Evolutionary conservation across 2,797 vertebrate species (phyloP).

Genomic region (Falco peregrinus): DNA sequence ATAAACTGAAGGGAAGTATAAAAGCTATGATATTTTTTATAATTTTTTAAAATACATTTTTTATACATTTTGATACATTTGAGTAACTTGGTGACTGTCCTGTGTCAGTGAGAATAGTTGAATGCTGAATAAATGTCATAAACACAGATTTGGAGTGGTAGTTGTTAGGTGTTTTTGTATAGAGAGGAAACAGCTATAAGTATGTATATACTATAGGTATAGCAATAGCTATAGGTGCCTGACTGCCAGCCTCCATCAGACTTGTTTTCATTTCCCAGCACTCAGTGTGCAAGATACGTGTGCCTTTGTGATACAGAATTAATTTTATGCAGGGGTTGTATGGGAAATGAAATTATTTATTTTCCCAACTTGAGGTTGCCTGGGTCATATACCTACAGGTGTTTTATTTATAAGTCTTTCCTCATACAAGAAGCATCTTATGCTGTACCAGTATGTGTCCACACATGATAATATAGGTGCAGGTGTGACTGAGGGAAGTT

Average conservation of each 20-base stretch:
- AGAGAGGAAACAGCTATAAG: not conserved
- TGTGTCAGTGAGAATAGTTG: not conserved
- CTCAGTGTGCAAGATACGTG: not conserved
- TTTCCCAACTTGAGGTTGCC: not conserved
- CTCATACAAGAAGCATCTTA: not conserved
- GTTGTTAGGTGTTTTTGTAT: not conserved
- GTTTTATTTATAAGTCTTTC: not conserved
- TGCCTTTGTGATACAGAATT: not conserved
- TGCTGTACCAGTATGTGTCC: rapidly evolving
- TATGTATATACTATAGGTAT: not conserved
- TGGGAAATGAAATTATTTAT: not conserved
- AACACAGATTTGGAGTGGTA: not conserved
- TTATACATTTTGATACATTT: not conserved
- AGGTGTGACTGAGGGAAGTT: not conserved
- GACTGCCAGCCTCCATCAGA: not conserved
- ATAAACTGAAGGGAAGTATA: not conserved
- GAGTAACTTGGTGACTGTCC: not conserved
- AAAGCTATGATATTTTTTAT: not conserved
- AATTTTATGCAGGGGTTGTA: not conserved
- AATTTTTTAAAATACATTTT: too few relatives aligned
- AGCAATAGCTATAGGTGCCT: not conserved
- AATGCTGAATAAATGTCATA: not conserved
- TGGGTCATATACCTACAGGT: not conserved
- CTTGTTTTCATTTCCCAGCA: not conserved
- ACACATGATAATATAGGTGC: not conserved